phyloP scores from a whole-genome alignment of 2,888 invertebrate genomes.

The Stratiomys singularior region DNA sequence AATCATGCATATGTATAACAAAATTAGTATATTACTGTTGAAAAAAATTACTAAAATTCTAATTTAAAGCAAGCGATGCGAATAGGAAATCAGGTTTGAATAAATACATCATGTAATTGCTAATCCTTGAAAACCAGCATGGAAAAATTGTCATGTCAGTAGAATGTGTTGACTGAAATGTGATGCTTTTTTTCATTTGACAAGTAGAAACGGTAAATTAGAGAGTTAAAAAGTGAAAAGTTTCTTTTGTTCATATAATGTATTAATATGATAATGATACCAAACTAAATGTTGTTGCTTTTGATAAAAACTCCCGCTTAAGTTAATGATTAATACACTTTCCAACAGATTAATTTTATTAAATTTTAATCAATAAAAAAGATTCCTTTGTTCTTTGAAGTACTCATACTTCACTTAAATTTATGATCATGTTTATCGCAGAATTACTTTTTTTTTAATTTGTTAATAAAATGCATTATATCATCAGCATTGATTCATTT shows the following conservation, averaged over 20 bases:
- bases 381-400: constrained; percentile 34
- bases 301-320: too few species aligned
- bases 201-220: too few species aligned
- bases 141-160: too few species aligned
- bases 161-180: too few species aligned
- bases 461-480: not conserved
- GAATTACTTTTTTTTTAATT: not conserved
- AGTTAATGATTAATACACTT: too few species aligned
- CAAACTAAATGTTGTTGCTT: too few species aligned
- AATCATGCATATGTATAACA: not conserved
- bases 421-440: not conserved
- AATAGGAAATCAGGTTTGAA: constrained; percentile 32
- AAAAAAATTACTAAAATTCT: constrained; percentile 28
- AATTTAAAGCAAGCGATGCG: constrained; percentile 34
- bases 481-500: constrained; percentile 35
- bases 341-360: too few species aligned
- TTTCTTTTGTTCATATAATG: too few species aligned
- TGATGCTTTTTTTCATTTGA: too few species aligned
- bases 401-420: not conserved
- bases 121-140: too few species aligned
- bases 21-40: not conserved
- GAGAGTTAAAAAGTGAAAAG: too few species aligned
- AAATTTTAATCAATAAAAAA: not conserved
- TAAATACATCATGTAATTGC: not conserved
- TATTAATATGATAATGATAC: too few species aligned